Evolutionary conservation across 2,888 invertebrate genomes (phyloP).

Genomic region (Desoria tigrina): DNA sequence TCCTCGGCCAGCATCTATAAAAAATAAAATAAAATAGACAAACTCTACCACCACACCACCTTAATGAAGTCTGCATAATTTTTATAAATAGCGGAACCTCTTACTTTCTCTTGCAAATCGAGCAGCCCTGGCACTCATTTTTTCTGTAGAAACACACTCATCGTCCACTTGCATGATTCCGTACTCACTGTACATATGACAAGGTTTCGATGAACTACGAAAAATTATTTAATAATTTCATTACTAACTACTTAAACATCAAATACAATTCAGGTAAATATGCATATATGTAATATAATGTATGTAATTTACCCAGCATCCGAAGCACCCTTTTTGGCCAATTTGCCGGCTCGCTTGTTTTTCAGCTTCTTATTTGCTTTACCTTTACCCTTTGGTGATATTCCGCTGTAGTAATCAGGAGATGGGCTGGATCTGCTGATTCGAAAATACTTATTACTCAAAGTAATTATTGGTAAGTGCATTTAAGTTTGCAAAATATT

Average conservation of each 20-base stretch:
- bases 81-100: too few relatives aligned
- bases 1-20: conserved; percentile 11
- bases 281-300: background rate
- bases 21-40: conserved; percentile 9
- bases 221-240: background rate
- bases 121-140: conserved; percentile 84
- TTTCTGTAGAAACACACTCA: conserved; percentile 62
- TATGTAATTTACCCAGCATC: background rate
- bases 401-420: conserved; percentile 6
- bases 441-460: background rate
- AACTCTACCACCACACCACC: too few relatives aligned
- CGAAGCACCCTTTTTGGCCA: background rate
- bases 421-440: conserved; percentile 9
- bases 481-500: too few relatives aligned
- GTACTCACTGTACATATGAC: conserved; percentile 50
- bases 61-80: too few relatives aligned
- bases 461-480: too few relatives aligned
- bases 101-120: conserved; percentile 68
- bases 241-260: background rate
- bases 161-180: conserved; percentile 52
- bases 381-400: conserved; percentile 9
- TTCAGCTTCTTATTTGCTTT: conserved; percentile 13
- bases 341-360: conserved; percentile 4
- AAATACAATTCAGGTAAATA: background rate
- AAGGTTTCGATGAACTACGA: conserved; percentile 18